Percentiles rank a stretch among this genome's conserved stretches.
Conservation (phyloP, 2,113 vertebrate species). For the Sphaerodactylus townsendi region DNA sequence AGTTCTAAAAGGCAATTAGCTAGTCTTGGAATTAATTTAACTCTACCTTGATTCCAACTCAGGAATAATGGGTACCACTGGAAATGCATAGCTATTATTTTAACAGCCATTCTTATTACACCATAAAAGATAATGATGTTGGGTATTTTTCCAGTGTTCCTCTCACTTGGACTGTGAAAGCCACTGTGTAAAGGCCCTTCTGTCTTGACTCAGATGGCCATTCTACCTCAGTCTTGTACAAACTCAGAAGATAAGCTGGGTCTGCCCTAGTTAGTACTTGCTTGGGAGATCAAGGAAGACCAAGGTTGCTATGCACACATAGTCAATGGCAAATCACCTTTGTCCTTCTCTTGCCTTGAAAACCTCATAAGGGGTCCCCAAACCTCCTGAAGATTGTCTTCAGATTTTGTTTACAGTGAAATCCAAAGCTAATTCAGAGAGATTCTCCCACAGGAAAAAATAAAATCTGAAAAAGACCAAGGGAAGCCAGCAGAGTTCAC, state of each 20-base stretch:
- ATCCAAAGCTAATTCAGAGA: not conserved
- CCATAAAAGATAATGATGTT: not conserved
- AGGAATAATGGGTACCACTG: not conserved
- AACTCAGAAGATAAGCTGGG: too few species aligned
- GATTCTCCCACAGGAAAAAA: too few species aligned
- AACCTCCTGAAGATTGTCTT: not conserved
- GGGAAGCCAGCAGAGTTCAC: not conserved
- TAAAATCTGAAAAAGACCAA: not conserved
- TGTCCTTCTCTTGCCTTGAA: too few species aligned
- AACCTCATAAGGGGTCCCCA: too few species aligned
- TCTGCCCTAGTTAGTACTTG: too few species aligned
- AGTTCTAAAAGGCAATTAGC: not conserved
- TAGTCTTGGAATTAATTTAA: not conserved
- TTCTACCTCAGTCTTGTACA: too few species aligned
- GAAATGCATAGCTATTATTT: not conserved
- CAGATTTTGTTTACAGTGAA: not conserved
- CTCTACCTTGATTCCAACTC: not conserved
- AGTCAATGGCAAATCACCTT: too few species aligned
- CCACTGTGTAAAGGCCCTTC: not conserved
- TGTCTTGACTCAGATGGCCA: too few species aligned
- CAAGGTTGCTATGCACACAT: too few species aligned
- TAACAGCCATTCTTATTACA: not conserved
- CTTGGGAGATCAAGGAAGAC: too few species aligned
- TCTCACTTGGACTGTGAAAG: not conserved
- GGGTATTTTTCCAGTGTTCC: not conserved